Evolutionary conservation across 1,140 invertebrate genomes (phyloP).

Genomic region (Drosophila punjabiensis): DNA sequence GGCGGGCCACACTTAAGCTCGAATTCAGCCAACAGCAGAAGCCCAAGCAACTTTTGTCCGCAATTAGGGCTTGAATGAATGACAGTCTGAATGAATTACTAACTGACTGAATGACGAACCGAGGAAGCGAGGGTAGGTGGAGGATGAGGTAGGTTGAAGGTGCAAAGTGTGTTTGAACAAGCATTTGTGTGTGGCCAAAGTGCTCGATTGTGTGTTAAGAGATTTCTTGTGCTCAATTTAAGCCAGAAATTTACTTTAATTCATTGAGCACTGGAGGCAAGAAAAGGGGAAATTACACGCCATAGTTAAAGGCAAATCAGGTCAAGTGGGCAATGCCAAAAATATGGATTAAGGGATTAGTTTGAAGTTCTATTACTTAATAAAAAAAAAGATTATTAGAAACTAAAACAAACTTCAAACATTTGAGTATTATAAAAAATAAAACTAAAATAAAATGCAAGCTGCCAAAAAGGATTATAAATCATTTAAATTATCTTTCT

Average conservation of each 20-base stretch:
- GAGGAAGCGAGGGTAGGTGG: slow-evolving; percentile 17
- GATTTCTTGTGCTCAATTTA: slow-evolving; percentile 35
- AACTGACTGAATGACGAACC: slow-evolving; percentile 55
- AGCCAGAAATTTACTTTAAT: slow-evolving; percentile 22
- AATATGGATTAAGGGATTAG: neutral
- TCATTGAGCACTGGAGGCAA: slow-evolving; percentile 5
- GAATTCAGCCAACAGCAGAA: slow-evolving; percentile 15
- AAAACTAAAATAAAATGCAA: neutral
- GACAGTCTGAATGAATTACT: slow-evolving; percentile 76
- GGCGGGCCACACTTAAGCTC: slow-evolving; percentile 17
- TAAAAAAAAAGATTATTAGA: neutral
- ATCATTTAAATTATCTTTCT: neutral
- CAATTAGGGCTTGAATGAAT: slow-evolving; percentile 80
- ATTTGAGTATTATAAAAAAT: neutral
- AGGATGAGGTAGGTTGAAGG: neutral
- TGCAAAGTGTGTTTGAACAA: slow-evolving; percentile 25
- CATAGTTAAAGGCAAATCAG: neutral
- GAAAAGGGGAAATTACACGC: neutral
- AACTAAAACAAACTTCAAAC: no score
- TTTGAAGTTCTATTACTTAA: no score
- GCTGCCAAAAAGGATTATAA: neutral
- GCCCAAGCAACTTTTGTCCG: slow-evolving; percentile 77
- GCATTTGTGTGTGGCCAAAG: slow-evolving; percentile 31
- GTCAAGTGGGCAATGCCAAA: neutral
- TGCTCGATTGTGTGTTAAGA: slow-evolving; percentile 35